These are phyloP conservation scores for Drosophila paucipuncta DNA, from an alignment of 2,888 invertebrate genomes.

Conservation along the genomic window DNA sequence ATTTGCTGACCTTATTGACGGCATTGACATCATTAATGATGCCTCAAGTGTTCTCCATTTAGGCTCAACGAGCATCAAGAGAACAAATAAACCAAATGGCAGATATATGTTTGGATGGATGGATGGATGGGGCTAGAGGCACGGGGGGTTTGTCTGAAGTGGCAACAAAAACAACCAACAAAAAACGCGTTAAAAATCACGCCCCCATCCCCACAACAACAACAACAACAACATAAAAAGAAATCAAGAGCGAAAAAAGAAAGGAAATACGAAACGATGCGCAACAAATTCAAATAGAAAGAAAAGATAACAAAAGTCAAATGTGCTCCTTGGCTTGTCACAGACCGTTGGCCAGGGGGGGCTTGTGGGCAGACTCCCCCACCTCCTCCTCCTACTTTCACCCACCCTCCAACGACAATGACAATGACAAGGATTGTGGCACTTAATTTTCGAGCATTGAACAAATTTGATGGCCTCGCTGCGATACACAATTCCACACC, in stretches of 20 bases:
- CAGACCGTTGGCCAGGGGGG: conserved; percentile 4
- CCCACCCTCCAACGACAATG: conserved; percentile 1
- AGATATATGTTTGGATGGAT: conserved; percentile 8
- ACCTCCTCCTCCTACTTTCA: not conserved
- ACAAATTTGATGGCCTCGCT: conserved; percentile 42
- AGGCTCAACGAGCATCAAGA: conserved; percentile 52
- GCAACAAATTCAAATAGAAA: conserved; percentile 78
- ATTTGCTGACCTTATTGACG: conserved; percentile 69
- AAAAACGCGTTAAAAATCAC: conserved; percentile 62
- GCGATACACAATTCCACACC: conserved; percentile 17
- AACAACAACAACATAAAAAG: not conserved
- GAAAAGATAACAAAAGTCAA: conserved; percentile 63
- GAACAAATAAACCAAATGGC: conserved; percentile 60
- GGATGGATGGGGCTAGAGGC: not conserved
- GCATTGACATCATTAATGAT: conserved; percentile 79
- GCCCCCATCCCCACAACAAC: conserved; percentile 24
- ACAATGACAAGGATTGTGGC: conserved; percentile 62
- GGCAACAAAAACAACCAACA: conserved; percentile 26
- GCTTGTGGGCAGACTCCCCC: not conserved
- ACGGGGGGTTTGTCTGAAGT: conserved; percentile 1
- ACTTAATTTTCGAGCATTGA: conserved; percentile 56
- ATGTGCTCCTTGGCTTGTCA: conserved; percentile 53
- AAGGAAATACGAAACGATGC: conserved; percentile 67
- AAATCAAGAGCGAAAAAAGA: not conserved
- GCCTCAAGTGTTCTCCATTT: conserved; percentile 79